Evolutionary conservation across 1,140 invertebrate genomes (phyloP).

Genomic region (Vanessa atalanta): DNA sequence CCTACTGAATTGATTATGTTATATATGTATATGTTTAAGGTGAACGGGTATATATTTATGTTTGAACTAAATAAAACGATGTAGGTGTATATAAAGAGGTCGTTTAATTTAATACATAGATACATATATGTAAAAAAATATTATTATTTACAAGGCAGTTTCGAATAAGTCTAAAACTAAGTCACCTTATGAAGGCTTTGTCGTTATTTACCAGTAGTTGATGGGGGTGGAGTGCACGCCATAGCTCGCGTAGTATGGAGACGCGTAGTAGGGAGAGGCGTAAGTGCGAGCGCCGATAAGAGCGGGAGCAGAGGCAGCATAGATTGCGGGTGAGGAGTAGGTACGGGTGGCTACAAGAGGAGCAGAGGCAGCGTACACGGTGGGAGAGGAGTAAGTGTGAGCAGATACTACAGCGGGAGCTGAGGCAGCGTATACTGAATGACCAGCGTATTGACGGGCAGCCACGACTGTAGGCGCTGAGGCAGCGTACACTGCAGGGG

Average conservation of each 20-base stretch:
- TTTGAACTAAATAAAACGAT: slow-evolving; percentile 2
- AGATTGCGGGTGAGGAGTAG: background rate
- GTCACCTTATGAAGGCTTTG: slow-evolving; percentile 3
- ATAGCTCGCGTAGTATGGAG: slow-evolving; percentile 13
- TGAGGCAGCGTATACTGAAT: slow-evolving; percentile 32
- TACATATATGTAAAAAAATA: slow-evolving; percentile 7
- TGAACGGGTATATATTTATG: slow-evolving; percentile 4
- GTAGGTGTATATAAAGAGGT: slow-evolving; percentile 14
- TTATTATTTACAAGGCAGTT: slow-evolving; percentile 18
- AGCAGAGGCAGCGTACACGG: slow-evolving; percentile 10
- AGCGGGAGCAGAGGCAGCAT: slow-evolving; percentile 5
- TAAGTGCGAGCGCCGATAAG: background rate
- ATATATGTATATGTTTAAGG: slow-evolving; percentile 5
- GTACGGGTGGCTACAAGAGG: background rate
- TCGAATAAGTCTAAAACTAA: slow-evolving; percentile 5
- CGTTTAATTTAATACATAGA: slow-evolving; percentile 18
- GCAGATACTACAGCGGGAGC: slow-evolving; percentile 19
- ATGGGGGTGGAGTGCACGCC: slow-evolving; percentile 3
- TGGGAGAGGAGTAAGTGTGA: slow-evolving; percentile 6
- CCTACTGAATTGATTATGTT: background rate
- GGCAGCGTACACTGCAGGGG: slow-evolving; percentile 17
- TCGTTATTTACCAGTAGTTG: background rate
- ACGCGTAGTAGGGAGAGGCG: background rate
- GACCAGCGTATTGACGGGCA: slow-evolving; percentile 32
- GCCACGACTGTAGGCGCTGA: slow-evolving; percentile 17